Evolutionary conservation across 2,888 invertebrate species (phyloP), one percentile per base, ranked within the genome.

Genomic region (Drosophila subsilvestris): DNA sequence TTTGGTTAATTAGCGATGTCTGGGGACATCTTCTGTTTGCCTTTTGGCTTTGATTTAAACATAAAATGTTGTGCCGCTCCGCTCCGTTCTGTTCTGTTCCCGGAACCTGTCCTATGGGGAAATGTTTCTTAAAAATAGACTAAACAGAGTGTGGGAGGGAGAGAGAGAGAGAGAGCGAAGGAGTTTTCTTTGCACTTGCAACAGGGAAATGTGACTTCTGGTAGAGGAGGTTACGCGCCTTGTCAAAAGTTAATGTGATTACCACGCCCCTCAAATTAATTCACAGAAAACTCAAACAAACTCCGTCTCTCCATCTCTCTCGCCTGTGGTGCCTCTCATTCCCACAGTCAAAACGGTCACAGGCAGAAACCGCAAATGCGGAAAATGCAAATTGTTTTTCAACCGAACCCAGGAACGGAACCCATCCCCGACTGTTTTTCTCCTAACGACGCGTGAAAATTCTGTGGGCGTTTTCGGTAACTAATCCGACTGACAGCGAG

Each of bases 221-320:
- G 14, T 3, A 50, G 45, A 44, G 17, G 68, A 42, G 69, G 58
- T 58, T 32, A 42, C 32, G 42, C 18, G 48, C 17, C 56, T 58
- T 58, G 73, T 73, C 51, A 79, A 75, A 75, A 83, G 76, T 79
- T 81, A 90, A 88, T 86, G 85, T 80, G 90, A 89, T 91, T 90
- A 89, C 68, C 84, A 86, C 90, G 82, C 87, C 90, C 90, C 79
- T 67, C 57, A 76, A 81, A 88, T 86, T 88, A 87, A 80, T 85
- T 88, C 88, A 76, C 56, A 69, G 81, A 81, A 87, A 65, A 61
- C 55, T 55, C 53, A 66, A 73, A 66, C 72, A 76, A 56, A 57
- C 78, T 70, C 51, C 12, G 6, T 14, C 43, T 9, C 27, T n/a
- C 20, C 49, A 45, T 48, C 44, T 25, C 43, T 37, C 27, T 18